These are phyloP conservation scores for Anastrepha obliqua DNA, from an alignment of 1,140 invertebrate genomes.

Conservation along the genomic window DNA sequence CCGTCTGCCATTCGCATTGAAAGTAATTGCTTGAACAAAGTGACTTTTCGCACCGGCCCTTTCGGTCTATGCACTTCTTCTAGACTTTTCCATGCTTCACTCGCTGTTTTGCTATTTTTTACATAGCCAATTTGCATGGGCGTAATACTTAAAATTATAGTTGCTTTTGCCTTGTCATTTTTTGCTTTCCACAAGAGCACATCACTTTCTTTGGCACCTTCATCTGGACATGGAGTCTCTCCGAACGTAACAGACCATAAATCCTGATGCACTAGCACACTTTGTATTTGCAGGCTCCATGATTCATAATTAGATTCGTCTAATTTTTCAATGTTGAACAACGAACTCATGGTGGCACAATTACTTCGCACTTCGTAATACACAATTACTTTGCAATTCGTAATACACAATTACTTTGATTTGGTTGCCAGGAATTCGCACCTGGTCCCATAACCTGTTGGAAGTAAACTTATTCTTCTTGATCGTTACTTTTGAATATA, in stretches of 20 bases:
- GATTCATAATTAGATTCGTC: constrained; percentile 53
- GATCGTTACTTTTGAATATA: too few relatives aligned
- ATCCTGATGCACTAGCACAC: too few relatives aligned
- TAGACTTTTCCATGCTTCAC: constrained; percentile 51
- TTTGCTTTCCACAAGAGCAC: neutral
- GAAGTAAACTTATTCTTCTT: too few relatives aligned
- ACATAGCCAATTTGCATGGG: constrained; percentile 50
- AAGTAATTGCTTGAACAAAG: constrained; percentile 56
- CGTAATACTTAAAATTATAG: constrained; percentile 34
- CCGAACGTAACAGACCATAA: neutral
- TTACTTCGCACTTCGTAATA: constrained; percentile 6
- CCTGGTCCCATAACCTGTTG: constrained; percentile 5
- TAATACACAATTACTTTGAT: too few relatives aligned
- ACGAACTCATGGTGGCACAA: constrained; percentile 8
- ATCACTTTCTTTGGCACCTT: neutral
- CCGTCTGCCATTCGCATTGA: constrained; percentile 43
- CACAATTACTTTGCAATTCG: too few relatives aligned
- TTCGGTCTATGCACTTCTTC: too few relatives aligned
- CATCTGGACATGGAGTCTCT: neutral
- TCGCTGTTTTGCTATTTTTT: constrained; percentile 46
- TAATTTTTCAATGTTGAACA: constrained; percentile 54
- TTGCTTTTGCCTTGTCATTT: constrained; percentile 43
- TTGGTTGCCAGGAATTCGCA: neutral
- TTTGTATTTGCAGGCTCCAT: constrained; percentile 42
- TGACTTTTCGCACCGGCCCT: constrained; percentile 55